These are phyloP conservation scores for Dasyprocta punctata DNA, from an alignment of 2,113 vertebrate species.

Conservation along the genomic window DNA sequence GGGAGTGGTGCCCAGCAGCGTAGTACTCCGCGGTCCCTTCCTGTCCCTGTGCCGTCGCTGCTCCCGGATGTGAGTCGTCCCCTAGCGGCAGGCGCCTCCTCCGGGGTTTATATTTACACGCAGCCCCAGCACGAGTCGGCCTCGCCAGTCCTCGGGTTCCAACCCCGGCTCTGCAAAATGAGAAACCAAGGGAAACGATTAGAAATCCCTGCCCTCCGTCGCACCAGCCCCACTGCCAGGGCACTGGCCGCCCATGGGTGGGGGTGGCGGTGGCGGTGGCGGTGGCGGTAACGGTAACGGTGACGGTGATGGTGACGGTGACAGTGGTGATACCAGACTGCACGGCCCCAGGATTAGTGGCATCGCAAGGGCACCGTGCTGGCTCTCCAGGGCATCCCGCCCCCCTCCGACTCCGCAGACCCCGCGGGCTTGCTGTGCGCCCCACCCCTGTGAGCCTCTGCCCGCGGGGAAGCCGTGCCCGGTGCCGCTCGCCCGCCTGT, in stretches of 20 bases:
- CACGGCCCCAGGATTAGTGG: not conserved
- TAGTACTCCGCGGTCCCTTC: not conserved
- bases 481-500: not conserved
- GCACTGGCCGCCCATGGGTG: not conserved
- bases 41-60: not conserved
- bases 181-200: not conserved
- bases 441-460: not conserved
- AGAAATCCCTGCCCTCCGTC: not conserved
- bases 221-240: not conserved
- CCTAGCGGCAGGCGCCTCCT: not conserved
- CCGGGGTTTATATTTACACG: not conserved
- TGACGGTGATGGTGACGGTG: no score
- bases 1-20: not conserved
- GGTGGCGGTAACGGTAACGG: no score
- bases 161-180: not conserved
- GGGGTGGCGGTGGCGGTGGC: no score
- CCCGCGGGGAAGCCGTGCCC: not conserved
- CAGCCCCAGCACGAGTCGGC: not conserved
- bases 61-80: not conserved
- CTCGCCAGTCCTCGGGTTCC: not conserved
- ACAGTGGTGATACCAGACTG: rapidly evolving
- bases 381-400: not conserved
- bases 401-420: not conserved
- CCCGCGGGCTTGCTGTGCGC: not conserved
- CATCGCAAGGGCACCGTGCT: not conserved